A percentile compares a stretch with the other conserved stretches of the same genome.
Conservation (phyloP, 1,140 invertebrate species). For the Epicauta chinensis region DNA sequence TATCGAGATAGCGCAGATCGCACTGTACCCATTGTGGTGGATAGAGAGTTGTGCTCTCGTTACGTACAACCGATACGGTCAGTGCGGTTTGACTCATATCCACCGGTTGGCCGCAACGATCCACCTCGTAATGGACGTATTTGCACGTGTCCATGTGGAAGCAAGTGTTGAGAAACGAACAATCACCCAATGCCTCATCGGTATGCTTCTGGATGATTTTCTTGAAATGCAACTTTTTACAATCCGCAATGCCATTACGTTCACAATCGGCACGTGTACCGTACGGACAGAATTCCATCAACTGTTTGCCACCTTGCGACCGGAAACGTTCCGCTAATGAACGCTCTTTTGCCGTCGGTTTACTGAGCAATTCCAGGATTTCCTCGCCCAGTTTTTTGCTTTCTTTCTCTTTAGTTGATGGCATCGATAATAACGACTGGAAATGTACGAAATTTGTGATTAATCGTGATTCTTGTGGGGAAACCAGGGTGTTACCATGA, state of each 20-base stretch:
- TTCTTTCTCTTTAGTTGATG: constrained; percentile 91
- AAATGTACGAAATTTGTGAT: constrained; percentile 26
- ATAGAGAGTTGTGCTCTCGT: constrained; percentile 64
- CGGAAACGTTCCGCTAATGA: constrained; percentile 90
- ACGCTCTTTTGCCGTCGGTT: constrained; percentile 93
- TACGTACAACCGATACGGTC: constrained; percentile 27
- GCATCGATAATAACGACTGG: constrained; percentile 83
- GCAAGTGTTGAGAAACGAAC: constrained; percentile 96
- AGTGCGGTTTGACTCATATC: constrained; percentile 19
- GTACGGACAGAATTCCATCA: constrained; percentile 95
- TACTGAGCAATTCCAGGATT: constrained; percentile 88
- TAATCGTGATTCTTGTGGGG: too few species aligned
- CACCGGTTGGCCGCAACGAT: constrained; percentile 45
- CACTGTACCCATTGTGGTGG: constrained; percentile 96
- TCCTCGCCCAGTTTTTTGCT: constrained; percentile 94
- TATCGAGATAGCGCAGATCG: constrained; percentile 90
- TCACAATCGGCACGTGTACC: constrained; percentile 88
- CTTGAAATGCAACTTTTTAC: constrained; percentile 91
- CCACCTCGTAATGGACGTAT: constrained; percentile 93
- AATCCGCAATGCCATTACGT: constrained; percentile 54
- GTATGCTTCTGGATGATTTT: constrained; percentile 97
- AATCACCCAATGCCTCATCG: constrained; percentile 92
- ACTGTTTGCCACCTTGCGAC: constrained; percentile 89
- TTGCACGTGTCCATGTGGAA: constrained; percentile 99
- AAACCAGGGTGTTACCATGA: constrained; percentile 63